Evolutionary conservation across 2,888 invertebrate species (phyloP), one percentile per base, ranked within the genome.

Genomic region (Muscina levida): DNA sequence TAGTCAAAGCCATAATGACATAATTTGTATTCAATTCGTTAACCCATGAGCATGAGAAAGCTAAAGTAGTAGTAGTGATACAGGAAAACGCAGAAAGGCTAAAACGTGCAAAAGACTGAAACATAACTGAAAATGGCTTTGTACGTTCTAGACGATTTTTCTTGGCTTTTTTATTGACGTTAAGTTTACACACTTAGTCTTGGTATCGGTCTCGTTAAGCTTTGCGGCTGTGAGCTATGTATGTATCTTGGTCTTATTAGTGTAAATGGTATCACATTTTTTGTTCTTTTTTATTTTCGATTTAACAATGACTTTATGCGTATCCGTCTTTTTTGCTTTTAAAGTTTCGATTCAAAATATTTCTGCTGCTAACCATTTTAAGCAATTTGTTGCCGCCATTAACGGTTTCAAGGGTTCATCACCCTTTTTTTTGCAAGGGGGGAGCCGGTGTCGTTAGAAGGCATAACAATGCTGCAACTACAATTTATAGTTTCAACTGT

Each of bases 11-110:
- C 82, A 85, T 89, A 89, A 89, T 88, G 88, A 86, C 88, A 87
- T 88, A 88, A 89, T 88, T 89, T 89, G 88, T 88, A 89, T 89
- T 88, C 86, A 86, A 85, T 85, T 85, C 85, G 84, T 84, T 85
- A 84, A 82, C 78, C 82, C 71, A 68, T 53, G 68, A 68, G 10
- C 13, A 46, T 13, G 37, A n/a, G 4, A 46, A 31, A 68, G 13
- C 11, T 19, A 24, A 42, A 65, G 19, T 68, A 65, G 37, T 13
- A 31, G 57, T n/a, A n/a, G n/a, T n/a, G n/a, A n/a, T n/a, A n/a
- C n/a, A n/a, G n/a, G 19, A 42, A 42, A 42, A 6, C 62, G 19
- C 62, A 37, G 42, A 65, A 15, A 11, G 15, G 26, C 31, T 22
- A 53, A 77, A 67, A 59, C 42, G 19, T 17, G 8, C 10, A 8